Percentiles rank a stretch among this genome's conserved stretches.
phyloP scores from a whole-genome alignment of 2,113 vertebrate genomes.

The Aythya baeri region DNA sequence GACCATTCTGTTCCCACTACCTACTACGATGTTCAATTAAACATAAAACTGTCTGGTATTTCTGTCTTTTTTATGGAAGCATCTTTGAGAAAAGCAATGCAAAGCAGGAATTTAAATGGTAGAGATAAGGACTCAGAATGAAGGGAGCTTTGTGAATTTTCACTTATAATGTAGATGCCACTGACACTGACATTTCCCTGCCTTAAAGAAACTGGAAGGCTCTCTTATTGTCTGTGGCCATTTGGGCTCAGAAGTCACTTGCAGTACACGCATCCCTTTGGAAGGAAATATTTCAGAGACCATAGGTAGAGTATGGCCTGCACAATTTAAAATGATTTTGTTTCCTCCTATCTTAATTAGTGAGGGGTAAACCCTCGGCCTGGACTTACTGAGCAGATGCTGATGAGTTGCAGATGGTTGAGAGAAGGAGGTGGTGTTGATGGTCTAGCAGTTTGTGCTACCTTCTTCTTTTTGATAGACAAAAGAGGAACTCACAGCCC shows the following conservation, averaged over 20 bases:
- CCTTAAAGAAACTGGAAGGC: not conserved
- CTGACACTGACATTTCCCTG: not conserved
- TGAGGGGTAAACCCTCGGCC: slow-evolving; percentile 35
- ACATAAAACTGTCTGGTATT: not conserved
- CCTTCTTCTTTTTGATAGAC: slow-evolving; percentile 44
- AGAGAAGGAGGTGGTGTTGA: slow-evolving; percentile 43
- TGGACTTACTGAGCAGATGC: slow-evolving; percentile 29
- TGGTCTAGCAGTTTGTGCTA: slow-evolving; percentile 54
- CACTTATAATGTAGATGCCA: not conserved
- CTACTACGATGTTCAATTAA: not conserved
- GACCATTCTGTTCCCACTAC: not conserved
- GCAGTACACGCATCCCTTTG: not conserved
- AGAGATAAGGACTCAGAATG: not conserved
- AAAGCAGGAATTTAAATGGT: not conserved
- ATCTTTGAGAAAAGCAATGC: not conserved
- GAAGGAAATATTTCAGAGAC: not conserved
- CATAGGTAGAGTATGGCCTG: not conserved
- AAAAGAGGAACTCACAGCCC: slow-evolving; percentile 48
- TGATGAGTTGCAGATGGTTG: not conserved
- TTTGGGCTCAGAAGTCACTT: not conserved
- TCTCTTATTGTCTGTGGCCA: not conserved
- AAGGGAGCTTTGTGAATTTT: not conserved
- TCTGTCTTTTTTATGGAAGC: not conserved
- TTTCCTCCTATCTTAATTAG: slow-evolving; percentile 27
- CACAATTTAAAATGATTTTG: not conserved